Conservation (phyloP, 2,888 invertebrate species). For the Patella caerulea region DNA sequence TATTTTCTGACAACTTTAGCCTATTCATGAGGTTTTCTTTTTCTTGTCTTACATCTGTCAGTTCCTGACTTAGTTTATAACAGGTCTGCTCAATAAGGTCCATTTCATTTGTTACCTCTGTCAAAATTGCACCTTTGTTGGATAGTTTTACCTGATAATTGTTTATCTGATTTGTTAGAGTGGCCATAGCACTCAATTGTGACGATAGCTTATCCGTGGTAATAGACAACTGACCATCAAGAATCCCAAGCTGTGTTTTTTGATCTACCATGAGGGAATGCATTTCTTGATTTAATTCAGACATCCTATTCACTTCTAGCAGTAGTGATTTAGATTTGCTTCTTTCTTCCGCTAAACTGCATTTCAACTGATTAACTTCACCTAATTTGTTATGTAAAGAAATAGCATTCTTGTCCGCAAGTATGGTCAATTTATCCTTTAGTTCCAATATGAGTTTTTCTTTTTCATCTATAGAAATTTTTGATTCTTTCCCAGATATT, state of each 20-base stretch:
- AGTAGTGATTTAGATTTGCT: too few relatives aligned
- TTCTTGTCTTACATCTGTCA: conserved; percentile 15
- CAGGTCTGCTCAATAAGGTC: conserved; percentile 34
- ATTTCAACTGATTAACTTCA: too few relatives aligned
- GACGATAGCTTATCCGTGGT: not conserved
- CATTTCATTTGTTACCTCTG: conserved; percentile 27
- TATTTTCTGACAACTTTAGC: conserved; percentile 9
- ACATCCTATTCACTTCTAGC: too few relatives aligned
- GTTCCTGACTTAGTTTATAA: conserved; percentile 26
- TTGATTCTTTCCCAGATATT: not conserved
- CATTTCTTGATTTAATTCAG: too few relatives aligned
- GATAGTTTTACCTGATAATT: conserved; percentile 27
- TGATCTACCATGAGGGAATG: too few relatives aligned
- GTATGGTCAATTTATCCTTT: conserved; percentile 1
- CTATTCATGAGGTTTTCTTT: conserved; percentile 1
- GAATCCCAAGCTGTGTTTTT: not conserved
- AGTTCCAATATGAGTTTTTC: conserved; percentile 9
- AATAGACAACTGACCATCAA: not conserved
- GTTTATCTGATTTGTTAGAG: not conserved
- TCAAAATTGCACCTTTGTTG: conserved; percentile 29
- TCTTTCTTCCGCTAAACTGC: too few relatives aligned
- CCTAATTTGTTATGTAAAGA: too few relatives aligned
- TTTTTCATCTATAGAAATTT: conserved; percentile 4
- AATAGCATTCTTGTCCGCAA: too few relatives aligned
- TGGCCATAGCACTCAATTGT: not conserved